Evolutionary conservation across 2,888 invertebrate species (phyloP).

Genomic region (Habrosyne pyritoides): DNA sequence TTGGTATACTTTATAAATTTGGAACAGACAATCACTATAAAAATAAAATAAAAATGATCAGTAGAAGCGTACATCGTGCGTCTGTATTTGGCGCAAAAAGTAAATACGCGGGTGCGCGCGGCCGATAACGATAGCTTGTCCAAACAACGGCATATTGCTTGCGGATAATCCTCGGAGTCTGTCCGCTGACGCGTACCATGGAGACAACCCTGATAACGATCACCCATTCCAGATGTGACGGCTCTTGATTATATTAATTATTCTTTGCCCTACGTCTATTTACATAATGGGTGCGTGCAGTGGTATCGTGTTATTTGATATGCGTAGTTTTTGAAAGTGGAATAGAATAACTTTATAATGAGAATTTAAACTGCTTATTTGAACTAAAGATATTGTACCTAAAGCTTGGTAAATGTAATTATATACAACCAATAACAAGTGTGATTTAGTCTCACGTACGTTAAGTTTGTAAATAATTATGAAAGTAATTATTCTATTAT

Average conservation of each 20-base stretch:
- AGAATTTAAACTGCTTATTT: too few relatives aligned
- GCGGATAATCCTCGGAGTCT: constrained; percentile 52
- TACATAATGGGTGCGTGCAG: not conserved
- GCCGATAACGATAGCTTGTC: constrained; percentile 53
- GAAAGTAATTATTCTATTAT: too few relatives aligned
- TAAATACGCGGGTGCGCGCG: constrained; percentile 52
- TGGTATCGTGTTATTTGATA: not conserved
- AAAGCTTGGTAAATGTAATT: too few relatives aligned
- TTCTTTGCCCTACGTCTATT: constrained; percentile 3
- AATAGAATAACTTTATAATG: too few relatives aligned
- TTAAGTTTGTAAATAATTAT: too few relatives aligned
- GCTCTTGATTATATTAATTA: constrained; percentile 18
- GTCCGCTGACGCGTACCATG: constrained; percentile 49
- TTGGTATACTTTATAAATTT: not conserved
- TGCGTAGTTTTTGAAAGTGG: not conserved
- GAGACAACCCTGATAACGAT: constrained; percentile 33
- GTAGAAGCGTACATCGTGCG: not conserved
- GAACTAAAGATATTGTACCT: too few relatives aligned
- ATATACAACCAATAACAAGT: too few relatives aligned
- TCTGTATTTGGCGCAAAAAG: constrained; percentile 26
- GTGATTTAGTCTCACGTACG: too few relatives aligned
- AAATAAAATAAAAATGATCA: not conserved
- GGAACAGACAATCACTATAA: not conserved
- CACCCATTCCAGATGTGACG: constrained; percentile 18
- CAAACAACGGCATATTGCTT: constrained; percentile 57